Evolutionary conservation across 2,888 invertebrate genomes (phyloP), one percentile per base, ranked within the genome.

Genomic region (Vesta saturnalis): DNA sequence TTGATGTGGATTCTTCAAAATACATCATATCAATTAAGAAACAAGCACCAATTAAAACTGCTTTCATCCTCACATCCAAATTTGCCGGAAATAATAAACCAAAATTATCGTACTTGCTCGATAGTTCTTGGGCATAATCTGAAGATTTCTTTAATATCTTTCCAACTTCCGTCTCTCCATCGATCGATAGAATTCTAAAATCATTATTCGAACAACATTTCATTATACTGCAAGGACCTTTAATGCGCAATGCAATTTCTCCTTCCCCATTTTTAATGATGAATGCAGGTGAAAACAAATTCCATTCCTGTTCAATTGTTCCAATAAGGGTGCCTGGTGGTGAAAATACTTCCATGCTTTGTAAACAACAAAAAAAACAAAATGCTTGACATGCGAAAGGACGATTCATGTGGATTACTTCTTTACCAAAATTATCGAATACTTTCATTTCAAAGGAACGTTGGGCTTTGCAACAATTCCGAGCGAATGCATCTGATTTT

Each of bases 81-180:
- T 96, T 95, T 87, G 92, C 86, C 0, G 97, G 97, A 82, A 97
- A 97, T 12, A 89, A 89, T 67, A 97, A 91, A 22, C 95, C 95
- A 83, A 96, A 97, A 83, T 91, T 91, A 83, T 96, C 95, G 0
- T 94, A 87, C 84, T 95, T 94, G 0, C 95, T 94, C 81, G 95
- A 95, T 64, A 89, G 84, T 85, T 96, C 96, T 64, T 93, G 89
- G 0, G 90, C 86, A 54, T 95, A 78, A 0, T 96, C 96, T 0
- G 93, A 89, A 95, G 96, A 96, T 80, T 94, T 92, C 82, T 96
- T 96, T 0, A 92, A 92, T 74, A 97, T 96, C 81, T 90, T 90
- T 1, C 97, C 97, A 65, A 96, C 91, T 83, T 91, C 89, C 0
- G 88, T 89, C 64, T 89, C 87, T 1, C 92, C 93, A 80, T 95